Evolutionary conservation across 2,113 vertebrate genomes (phyloP), one percentile per base, ranked within the genome.

Genomic region (Suricata suricatta): DNA sequence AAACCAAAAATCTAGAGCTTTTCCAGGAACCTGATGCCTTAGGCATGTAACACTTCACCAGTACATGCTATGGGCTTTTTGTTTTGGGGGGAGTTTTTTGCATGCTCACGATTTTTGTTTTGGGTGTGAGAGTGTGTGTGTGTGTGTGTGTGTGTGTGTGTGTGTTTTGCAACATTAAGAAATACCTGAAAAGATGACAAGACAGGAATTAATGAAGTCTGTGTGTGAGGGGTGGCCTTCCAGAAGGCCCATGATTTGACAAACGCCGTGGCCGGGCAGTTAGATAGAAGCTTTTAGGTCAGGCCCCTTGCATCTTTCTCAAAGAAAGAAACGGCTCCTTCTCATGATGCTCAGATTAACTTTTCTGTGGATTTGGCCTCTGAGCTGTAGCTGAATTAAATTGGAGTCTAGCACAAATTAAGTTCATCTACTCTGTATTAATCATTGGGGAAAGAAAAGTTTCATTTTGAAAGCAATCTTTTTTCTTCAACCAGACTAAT

Each of bases 1-100:
- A 88, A 95, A 88, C 97, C 96, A 96, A 25, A 98, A 98, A 95
- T 90, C 77, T 90, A 97, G 96, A 98, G 96, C 97, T 98, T 97
- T 97, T 97, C 82, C 95, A 95, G 94, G 97, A 93, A 97, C 90
- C 92, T 17, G 89, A 90, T 88, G 97, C 97, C 97, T 98, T 97
- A 95, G 97, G 96, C 97, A 80, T 57, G 11, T 92, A 86, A 71
- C 74, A 54, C 82, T 77, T 87, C 44, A 92, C 69, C 23, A 50
- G 71, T 23, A 15, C 17, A 7, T 9, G 23, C 29, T 5, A 0
- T 52, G 57, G 57, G 21, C 2, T 66, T 44, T 14, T 7, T 35
- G 27, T 71, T 54, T 68, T 17, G 17, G 5, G 5, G 5, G 21
- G 60, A 68, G 7, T 41, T 54, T 72, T 60, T 50, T 88, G 60